phyloP scores from a whole-genome alignment of 1,140 invertebrate species.

The Lordiphosa collinella region DNA sequence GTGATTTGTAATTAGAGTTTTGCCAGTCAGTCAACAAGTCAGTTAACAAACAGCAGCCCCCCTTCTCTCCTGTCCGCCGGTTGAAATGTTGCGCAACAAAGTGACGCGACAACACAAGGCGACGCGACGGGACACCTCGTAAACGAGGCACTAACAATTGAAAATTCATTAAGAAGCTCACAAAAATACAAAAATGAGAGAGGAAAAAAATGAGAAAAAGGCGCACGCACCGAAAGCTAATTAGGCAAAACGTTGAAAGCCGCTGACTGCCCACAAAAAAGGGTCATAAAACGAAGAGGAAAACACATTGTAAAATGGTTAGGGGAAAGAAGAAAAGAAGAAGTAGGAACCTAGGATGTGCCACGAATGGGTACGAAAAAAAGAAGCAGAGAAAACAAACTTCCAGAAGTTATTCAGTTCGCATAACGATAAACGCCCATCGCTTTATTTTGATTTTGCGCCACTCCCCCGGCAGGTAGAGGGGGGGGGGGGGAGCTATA shows the following conservation, averaged over 20 bases:
- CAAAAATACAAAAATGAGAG: slow-evolving; percentile 23
- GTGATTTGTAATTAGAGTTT: slow-evolving; percentile 73
- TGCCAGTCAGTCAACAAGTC: slow-evolving; percentile 22
- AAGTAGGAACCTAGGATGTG: background rate
- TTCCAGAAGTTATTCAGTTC: slow-evolving; percentile 76
- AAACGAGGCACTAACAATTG: slow-evolving; percentile 71
- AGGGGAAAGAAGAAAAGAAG: background rate
- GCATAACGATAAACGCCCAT: slow-evolving; percentile 76
- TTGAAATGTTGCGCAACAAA: slow-evolving; percentile 50
- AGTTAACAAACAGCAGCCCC: slow-evolving; percentile 21
- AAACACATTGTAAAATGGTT: slow-evolving; percentile 42
- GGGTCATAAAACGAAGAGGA: slow-evolving; percentile 51
- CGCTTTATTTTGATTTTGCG: slow-evolving; percentile 69
- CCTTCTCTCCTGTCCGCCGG: too few relatives aligned
- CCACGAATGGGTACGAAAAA: too few relatives aligned
- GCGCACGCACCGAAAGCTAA: slow-evolving; percentile 69
- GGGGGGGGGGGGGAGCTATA: background rate
- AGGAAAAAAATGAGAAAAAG: slow-evolving; percentile 12
- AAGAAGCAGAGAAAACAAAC: slow-evolving; percentile 70
- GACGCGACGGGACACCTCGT: slow-evolving; percentile 65
- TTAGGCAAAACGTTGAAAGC: slow-evolving; percentile 69
- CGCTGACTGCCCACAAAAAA: slow-evolving; percentile 24
- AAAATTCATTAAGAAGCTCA: slow-evolving; percentile 61
- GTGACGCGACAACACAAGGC: slow-evolving; percentile 32
- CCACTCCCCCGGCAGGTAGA: slow-evolving; percentile 31